A percentile compares a stretch with the other conserved stretches of the same genome.
Conservation (phyloP, 2,797 vertebrate genomes). For the Neosalanx taihuensis region DNA sequence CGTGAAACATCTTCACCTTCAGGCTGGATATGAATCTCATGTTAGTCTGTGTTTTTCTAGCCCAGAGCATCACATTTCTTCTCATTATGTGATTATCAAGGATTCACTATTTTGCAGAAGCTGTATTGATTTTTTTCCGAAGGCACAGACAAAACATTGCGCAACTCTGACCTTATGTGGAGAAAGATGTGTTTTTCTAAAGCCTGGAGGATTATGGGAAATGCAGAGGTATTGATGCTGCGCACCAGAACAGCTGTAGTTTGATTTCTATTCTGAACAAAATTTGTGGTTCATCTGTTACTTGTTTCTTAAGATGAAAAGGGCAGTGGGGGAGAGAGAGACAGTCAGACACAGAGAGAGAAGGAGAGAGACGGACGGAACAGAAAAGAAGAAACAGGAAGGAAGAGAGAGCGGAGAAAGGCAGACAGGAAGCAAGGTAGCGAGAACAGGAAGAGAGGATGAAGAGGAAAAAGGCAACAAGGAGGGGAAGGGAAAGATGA, state of each 20-base stretch:
- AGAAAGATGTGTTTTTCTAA: conserved; percentile 27
- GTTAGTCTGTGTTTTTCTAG: not conserved
- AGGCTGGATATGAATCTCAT: no score
- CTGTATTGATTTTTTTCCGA: conserved; percentile 7
- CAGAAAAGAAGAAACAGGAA: not conserved
- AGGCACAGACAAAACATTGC: conserved; percentile 2
- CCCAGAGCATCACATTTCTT: not conserved
- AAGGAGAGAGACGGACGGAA: conserved; percentile 11
- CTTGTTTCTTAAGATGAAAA: not conserved
- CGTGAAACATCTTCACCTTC: no score
- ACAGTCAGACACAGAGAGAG: conserved; percentile 1
- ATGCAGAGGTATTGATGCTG: conserved; percentile 33
- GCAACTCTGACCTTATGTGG: conserved; percentile 40
- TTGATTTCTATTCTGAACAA: conserved; percentile 16
- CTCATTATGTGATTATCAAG: not conserved
- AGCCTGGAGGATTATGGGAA: conserved; percentile 1
- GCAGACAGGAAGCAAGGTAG: no score
- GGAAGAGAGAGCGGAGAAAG: not conserved
- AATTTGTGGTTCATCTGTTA: conserved; percentile 8
- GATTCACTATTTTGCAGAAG: not conserved
- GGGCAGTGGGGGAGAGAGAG: not conserved
- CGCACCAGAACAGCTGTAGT: conserved; percentile 7
- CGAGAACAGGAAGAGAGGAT: no score
- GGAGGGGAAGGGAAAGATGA: conserved; percentile 21
- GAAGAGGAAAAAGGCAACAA: no score